A percentile compares a stretch with the other conserved stretches of the same genome.
Conservation (phyloP, 2,113 vertebrate species). For the Lagopus leucura region DNA sequence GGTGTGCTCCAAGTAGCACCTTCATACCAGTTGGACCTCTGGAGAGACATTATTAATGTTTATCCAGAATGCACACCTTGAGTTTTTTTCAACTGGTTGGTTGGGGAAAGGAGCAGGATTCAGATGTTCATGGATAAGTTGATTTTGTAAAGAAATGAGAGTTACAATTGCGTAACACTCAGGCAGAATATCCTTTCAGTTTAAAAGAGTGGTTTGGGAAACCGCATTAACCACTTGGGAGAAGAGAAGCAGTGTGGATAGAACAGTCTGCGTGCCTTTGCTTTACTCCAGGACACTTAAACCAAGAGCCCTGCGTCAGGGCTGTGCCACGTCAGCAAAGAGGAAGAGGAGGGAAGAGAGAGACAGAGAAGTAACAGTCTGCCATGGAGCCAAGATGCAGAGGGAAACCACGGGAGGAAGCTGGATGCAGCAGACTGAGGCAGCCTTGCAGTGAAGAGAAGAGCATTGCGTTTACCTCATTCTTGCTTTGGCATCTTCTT, state of each 20-base stretch:
- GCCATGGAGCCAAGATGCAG: not conserved
- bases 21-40: not conserved
- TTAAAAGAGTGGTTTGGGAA: not conserved
- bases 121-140: not conserved
- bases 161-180: not conserved
- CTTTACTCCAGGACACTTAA: not conserved
- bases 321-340: constrained; percentile 13
- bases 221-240: fast-evolving
- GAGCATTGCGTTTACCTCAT: not conserved
- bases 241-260: not conserved
- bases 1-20: not conserved
- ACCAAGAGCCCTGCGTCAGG: not conserved
- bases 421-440: not conserved
- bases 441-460: not conserved
- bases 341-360: not conserved
- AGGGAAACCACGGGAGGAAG: constrained; percentile 16
- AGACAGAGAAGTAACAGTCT: not conserved
- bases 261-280: not conserved
- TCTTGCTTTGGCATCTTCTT: not conserved
- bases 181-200: not conserved
- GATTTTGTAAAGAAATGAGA: not conserved
- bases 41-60: not conserved
- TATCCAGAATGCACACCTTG: not conserved
- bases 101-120: not conserved
- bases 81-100: not conserved